phyloP scores from a whole-genome alignment of 1,140 invertebrate genomes.

The Reticulitermes speratus region DNA sequence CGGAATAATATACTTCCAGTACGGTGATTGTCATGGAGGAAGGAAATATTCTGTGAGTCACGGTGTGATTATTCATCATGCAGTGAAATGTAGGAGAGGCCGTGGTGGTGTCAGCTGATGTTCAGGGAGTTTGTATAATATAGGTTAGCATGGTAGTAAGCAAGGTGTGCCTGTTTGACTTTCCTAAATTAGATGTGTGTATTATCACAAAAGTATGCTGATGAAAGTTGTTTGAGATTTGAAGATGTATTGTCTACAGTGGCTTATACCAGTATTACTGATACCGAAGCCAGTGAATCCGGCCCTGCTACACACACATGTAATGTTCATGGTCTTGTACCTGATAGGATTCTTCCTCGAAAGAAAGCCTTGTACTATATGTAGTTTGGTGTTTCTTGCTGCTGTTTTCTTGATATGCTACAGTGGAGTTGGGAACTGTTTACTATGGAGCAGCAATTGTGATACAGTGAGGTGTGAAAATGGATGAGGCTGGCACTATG shows the following conservation, averaged over 20 bases:
- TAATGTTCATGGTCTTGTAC: slow-evolving; percentile 95
- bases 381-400: slow-evolving; percentile 88
- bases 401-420: slow-evolving; percentile 94
- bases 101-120: neutral
- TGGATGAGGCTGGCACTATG: slow-evolving; percentile 44
- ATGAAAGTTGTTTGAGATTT: neutral
- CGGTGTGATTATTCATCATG: too few species aligned
- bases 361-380: slow-evolving; percentile 94
- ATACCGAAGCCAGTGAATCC: slow-evolving; percentile 97
- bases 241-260: slow-evolving; percentile 97
- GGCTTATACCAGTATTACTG: slow-evolving; percentile 93
- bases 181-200: neutral
- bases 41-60: neutral
- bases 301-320: slow-evolving; percentile 90
- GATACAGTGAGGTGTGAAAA: slow-evolving; percentile 70
- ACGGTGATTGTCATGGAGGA: neutral
- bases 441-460: slow-evolving; percentile 85
- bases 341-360: slow-evolving; percentile 92
- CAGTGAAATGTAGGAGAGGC: neutral
- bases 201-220: neutral
- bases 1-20: too few species aligned
- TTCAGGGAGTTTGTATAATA: neutral
- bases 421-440: slow-evolving; percentile 90
- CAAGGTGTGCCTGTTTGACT: neutral
- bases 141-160: neutral